These are phyloP conservation scores for Micropterix aruncella DNA, from an alignment of 2,888 invertebrate genomes.

Conservation along the genomic window DNA sequence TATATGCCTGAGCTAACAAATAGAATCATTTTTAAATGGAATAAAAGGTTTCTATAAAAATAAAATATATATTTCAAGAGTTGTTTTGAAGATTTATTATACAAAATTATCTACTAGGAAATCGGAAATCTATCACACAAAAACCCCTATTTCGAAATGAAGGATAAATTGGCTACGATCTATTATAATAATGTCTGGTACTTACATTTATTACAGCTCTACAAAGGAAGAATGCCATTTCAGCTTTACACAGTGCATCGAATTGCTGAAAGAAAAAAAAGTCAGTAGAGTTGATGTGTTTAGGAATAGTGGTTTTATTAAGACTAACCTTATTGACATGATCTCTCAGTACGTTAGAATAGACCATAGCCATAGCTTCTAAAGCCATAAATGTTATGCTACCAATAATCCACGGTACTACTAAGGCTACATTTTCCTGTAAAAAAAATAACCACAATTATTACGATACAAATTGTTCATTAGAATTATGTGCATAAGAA, in stretches of 20 bases:
- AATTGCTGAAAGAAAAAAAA: slow-evolving; percentile 50
- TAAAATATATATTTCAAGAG: too few species aligned
- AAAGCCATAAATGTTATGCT: slow-evolving; percentile 69
- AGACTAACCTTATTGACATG: slow-evolving; percentile 63
- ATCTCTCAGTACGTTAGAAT: slow-evolving; percentile 68
- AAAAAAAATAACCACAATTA: too few species aligned
- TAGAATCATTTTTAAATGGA: too few species aligned
- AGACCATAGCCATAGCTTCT: slow-evolving; percentile 69
- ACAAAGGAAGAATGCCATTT: slow-evolving; percentile 61
- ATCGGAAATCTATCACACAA: too few species aligned
- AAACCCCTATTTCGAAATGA: too few species aligned
- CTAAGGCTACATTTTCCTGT: slow-evolving; percentile 60
- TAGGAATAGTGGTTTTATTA: neutral
- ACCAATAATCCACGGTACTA: slow-evolving; percentile 68
- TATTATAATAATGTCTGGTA: slow-evolving; percentile 16
- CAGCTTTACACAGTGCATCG: slow-evolving; percentile 63
- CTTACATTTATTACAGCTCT: slow-evolving; percentile 62
- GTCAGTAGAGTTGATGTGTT: too few species aligned
- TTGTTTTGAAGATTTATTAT: too few species aligned
- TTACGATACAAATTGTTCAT: too few species aligned
- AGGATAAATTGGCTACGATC: slow-evolving; percentile 12
- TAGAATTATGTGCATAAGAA: too few species aligned
- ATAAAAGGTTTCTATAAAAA: too few species aligned
- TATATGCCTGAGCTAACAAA: too few species aligned
- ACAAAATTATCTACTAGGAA: too few species aligned